Conservation (phyloP, 2,113 vertebrate genomes). For the Cromileptes altivelis region DNA sequence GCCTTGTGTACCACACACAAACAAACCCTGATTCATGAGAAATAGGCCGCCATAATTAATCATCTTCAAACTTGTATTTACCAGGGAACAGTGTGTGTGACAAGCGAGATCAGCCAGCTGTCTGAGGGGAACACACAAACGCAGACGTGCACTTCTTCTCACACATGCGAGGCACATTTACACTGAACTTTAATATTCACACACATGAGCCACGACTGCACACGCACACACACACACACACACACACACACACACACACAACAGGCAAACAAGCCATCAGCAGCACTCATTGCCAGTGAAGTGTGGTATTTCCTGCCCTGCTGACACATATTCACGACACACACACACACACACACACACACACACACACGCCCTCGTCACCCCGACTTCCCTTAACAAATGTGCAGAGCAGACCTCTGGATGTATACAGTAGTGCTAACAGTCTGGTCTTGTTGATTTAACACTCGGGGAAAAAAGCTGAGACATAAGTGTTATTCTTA, state of each 20-base stretch:
- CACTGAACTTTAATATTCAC: slow-evolving; percentile 22
- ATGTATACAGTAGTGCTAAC: slow-evolving; percentile 58
- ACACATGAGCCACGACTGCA: slow-evolving; percentile 3
- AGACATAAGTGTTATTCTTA: slow-evolving; percentile 54
- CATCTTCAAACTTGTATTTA: slow-evolving; percentile 69
- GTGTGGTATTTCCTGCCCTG: slow-evolving; percentile 72
- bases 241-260: slow-evolving; percentile 6
- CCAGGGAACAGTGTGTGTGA: slow-evolving; percentile 58
- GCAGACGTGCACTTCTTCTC: neutral
- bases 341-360: slow-evolving; percentile 31
- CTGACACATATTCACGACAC: slow-evolving; percentile 61
- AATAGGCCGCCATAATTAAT: slow-evolving; percentile 71
- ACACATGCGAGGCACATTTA: neutral
- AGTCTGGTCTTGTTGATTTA: slow-evolving; percentile 62
- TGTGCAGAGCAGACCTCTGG: slow-evolving; percentile 33
- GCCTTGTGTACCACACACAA: slow-evolving; percentile 61
- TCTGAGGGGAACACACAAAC: slow-evolving; percentile 38
- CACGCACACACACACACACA: neutral
- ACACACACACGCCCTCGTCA: slow-evolving; percentile 19
- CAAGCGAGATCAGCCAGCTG: slow-evolving; percentile 64
- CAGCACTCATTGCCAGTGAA: slow-evolving; percentile 55
- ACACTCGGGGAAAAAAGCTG: slow-evolving; percentile 57
- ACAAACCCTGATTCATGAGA: slow-evolving; percentile 65
- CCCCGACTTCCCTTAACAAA: slow-evolving; percentile 56
- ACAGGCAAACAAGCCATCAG: slow-evolving; percentile 69